Evolutionary conservation across 64 coral and sea anemone species (phyloP).

Genomic region (Trachythela sp.): DNA sequence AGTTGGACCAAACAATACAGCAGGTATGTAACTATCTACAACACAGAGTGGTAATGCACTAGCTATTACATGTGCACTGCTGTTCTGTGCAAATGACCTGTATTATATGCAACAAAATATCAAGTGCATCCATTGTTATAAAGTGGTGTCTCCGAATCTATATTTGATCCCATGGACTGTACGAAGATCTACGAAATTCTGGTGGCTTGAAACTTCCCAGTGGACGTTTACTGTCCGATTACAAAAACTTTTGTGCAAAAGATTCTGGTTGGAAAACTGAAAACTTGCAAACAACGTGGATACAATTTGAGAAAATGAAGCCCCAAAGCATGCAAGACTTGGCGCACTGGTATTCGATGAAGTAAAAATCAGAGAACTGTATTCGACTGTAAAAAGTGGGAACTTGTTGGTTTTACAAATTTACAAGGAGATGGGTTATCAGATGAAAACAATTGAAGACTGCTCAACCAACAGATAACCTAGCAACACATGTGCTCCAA

Average conservation of each 20-base stretch:
- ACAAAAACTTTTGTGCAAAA: slow-evolving; percentile 51
- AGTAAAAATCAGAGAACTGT: slow-evolving; percentile 70
- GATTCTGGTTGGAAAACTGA: slow-evolving; percentile 57
- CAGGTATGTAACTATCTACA: too few species aligned
- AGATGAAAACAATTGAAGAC: not conserved
- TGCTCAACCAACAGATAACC: not conserved
- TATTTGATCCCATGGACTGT: slow-evolving; percentile 38
- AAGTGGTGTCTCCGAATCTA: slow-evolving; percentile 56
- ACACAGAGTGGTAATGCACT: too few species aligned
- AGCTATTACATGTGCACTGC: too few species aligned
- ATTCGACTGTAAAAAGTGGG: slow-evolving; percentile 51
- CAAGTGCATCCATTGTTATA: slow-evolving; percentile 52
- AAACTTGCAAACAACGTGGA: slow-evolving; percentile 40
- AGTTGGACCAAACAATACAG: too few species aligned
- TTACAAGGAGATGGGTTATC: not conserved
- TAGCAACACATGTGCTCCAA: not conserved
- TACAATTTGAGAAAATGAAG: slow-evolving; percentile 37
- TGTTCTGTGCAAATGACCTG: too few species aligned
- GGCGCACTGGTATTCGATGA: slow-evolving; percentile 65
- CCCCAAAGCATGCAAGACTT: slow-evolving; percentile 45
- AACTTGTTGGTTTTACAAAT: slow-evolving; percentile 58
- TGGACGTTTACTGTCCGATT: slow-evolving; percentile 58
- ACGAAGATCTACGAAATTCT: slow-evolving; percentile 51
- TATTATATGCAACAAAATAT: too few species aligned
- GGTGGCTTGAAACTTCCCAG: slow-evolving; percentile 63